phyloP scores from a whole-genome alignment of 64 coral and sea anemone genomes.

The Actinia equina region DNA sequence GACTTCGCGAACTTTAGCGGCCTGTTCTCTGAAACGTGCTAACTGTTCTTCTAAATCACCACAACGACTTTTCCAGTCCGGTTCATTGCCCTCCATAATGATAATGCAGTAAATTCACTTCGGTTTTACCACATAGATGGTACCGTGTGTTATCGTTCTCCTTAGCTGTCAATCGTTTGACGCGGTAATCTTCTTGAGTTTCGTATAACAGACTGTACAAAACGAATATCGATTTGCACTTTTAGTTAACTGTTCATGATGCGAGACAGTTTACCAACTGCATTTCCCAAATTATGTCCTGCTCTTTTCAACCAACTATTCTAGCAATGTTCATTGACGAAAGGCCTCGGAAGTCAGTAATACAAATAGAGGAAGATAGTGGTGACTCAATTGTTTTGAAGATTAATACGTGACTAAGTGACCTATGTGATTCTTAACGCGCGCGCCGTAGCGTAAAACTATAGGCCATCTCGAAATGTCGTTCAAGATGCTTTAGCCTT shows the following conservation, averaged over 20 bases:
- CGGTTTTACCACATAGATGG: constrained; percentile 4
- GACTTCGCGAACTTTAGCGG: constrained; percentile 65
- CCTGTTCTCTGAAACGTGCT: constrained; percentile 57
- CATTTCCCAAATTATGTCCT: constrained; percentile 9
- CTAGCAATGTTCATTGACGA: constrained; percentile 11
- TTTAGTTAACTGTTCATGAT: neutral
- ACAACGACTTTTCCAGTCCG: constrained; percentile 48
- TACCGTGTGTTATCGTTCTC: constrained; percentile 4
- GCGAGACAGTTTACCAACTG: neutral
- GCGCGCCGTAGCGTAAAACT: constrained; percentile 12
- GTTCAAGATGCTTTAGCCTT: neutral
- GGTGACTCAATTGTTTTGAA: constrained; percentile 17
- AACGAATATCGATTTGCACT: constrained; percentile 12
- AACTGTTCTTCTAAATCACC: constrained; percentile 57
- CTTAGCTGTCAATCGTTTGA: constrained; percentile 13
- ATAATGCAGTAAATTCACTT: neutral
- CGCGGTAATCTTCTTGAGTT: neutral
- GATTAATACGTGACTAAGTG: constrained; percentile 27
- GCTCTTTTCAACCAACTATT: constrained; percentile 31
- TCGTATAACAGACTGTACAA: neutral
- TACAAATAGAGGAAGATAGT: constrained; percentile 6
- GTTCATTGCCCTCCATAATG: constrained; percentile 43
- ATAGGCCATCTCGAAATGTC: neutral
- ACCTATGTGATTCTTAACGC: neutral
- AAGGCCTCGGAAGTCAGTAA: constrained; percentile 22